phyloP scores from a whole-genome alignment of 2,888 invertebrate species.

The Oscheius myriophilus region DNA sequence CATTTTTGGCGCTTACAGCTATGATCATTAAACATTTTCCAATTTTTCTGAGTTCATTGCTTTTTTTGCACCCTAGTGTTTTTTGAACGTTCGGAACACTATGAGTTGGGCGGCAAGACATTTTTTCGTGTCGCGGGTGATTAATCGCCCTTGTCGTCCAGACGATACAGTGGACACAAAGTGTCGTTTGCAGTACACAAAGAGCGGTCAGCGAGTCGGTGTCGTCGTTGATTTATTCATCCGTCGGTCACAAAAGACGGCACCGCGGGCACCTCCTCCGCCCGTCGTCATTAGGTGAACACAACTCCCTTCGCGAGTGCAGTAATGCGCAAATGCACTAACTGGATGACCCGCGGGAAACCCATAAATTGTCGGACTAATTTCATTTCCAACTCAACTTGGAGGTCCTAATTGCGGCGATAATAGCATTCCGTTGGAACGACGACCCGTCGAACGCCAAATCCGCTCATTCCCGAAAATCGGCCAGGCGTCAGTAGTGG shows the following conservation, averaged over 20 bases:
- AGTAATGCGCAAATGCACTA: slow-evolving; percentile 19
- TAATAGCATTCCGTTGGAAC: slow-evolving; percentile 28
- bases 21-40: too few species aligned
- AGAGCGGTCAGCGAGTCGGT: slow-evolving; percentile 25
- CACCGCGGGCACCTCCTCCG: too few species aligned
- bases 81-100: too few species aligned
- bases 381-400: slow-evolving; percentile 25
- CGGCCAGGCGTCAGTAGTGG: too few species aligned
- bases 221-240: slow-evolving; percentile 27
- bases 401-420: slow-evolving; percentile 26
- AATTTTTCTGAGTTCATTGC: too few species aligned
- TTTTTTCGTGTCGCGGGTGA: neutral
- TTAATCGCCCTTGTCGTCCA: slow-evolving; percentile 10
- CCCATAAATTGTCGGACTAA: slow-evolving; percentile 27
- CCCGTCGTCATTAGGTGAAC: slow-evolving; percentile 12
- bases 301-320: slow-evolving; percentile 7
- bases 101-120: too few species aligned
- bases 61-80: too few species aligned
- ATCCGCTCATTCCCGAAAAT: too few species aligned
- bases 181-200: slow-evolving; percentile 25
- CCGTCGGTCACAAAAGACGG: slow-evolving; percentile 20
- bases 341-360: slow-evolving; percentile 22
- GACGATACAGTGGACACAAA: slow-evolving; percentile 17
- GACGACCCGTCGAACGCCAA: too few species aligned
- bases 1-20: too few species aligned